Evolutionary conservation across 2,113 vertebrate genomes (phyloP).

Genomic region (Melospiza melodia): DNA sequence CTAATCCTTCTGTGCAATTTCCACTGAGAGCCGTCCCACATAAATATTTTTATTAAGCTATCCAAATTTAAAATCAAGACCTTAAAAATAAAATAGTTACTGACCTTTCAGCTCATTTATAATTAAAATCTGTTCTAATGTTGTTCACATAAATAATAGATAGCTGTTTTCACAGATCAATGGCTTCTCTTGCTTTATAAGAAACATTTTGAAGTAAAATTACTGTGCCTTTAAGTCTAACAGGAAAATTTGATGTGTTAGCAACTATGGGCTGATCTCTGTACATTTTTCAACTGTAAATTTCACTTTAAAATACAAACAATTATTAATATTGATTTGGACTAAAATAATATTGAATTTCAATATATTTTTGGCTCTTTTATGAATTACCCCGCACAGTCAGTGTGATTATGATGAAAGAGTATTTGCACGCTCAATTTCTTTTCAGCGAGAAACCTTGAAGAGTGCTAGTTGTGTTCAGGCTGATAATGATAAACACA

Average conservation of each 20-base stretch:
- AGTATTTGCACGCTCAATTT: constrained; percentile 78
- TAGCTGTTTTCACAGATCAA: constrained; percentile 68
- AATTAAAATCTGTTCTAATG: constrained; percentile 68
- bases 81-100: constrained; percentile 64
- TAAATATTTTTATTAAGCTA: not conserved
- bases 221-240: constrained; percentile 65
- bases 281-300: constrained; percentile 75
- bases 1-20: not conserved
- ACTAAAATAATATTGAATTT: constrained; percentile 85
- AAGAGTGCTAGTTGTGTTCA: constrained; percentile 33
- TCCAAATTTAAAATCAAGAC: constrained; percentile 30
- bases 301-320: constrained; percentile 81
- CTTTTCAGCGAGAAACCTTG: constrained; percentile 71
- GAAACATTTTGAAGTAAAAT: constrained; percentile 65
- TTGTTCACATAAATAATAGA: constrained; percentile 72
- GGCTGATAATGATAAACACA: constrained; percentile 63
- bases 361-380: constrained; percentile 77
- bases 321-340: constrained; percentile 86
- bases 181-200: constrained; percentile 29
- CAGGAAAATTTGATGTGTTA: constrained; percentile 74
- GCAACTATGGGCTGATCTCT: constrained; percentile 71
- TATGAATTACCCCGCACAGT: constrained; percentile 76
- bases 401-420: constrained; percentile 78
- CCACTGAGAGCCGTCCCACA: not conserved
- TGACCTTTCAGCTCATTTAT: constrained; percentile 70